Base-by-base conservation (phyloP, 1,140 invertebrate genomes). In the Drepana arcuata region DNA sequence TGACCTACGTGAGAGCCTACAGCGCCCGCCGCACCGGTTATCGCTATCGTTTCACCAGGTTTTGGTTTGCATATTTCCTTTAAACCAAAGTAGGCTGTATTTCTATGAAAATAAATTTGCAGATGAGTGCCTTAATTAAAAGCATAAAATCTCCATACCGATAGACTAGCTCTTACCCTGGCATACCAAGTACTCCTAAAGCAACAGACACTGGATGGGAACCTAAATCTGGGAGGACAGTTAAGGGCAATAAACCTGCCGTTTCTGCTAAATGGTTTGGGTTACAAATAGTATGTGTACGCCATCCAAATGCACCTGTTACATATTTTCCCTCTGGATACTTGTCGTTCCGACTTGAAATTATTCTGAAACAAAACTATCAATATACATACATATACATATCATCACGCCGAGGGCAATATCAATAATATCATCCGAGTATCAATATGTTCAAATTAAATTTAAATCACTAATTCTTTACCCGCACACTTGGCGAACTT, bases 41-140 rank as follows among this genome's bases (percentile, higher is more conserved):
- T 85, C 7, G 86, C 80, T 12, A 90, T 70, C 2, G 85, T 86
- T 53, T 89, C 87, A 13, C 87, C 87, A 7, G 65, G 32, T 62
- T 88, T 85, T 2, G 87, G 87, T 18, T 86, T 42, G 34, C 86
- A 87, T 18, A 88, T 70, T 43, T 88, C 84, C 30, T 86, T 75
- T 4, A 89, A 65, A 1, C 88, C 88, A 71, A 89, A 89, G 55
- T 88, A 89, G 1, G 88, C 87, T n/a, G 88, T 88, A 44, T 87
- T 85, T n/a, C 88, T 88, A n/a, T n/a, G 48, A 34, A 74, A 60
- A 34, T 34, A 50, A 14, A 48, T 21, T 42, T 14, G n/a, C n/a
- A n/a, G n/a, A n/a, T n/a, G n/a, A n/a, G n/a, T n/a, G n/a, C n/a
- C n/a, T n/a, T n/a, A n/a, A n/a, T n/a, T n/a, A n/a, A n/a, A n/a